Conservation (phyloP, 2,888 invertebrate genomes). For the Andrena minutula region DNA sequence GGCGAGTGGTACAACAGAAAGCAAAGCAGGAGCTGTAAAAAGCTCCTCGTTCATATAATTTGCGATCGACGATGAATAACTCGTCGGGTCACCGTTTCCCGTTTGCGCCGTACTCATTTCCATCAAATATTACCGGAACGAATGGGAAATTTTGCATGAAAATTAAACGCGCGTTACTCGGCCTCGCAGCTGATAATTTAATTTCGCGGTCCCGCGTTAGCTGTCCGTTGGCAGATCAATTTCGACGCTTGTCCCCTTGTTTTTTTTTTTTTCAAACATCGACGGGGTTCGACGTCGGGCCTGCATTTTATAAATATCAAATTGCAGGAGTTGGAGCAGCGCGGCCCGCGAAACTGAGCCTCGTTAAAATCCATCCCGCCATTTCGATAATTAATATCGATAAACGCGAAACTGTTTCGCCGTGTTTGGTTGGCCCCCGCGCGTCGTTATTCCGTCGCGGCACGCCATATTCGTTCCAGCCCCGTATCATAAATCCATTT, state of each 20-base stretch:
- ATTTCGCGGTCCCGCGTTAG: slow-evolving; percentile 26
- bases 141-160: slow-evolving; percentile 26
- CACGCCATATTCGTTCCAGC: slow-evolving; percentile 1
- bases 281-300: no score
- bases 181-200: slow-evolving; percentile 45
- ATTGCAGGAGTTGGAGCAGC: not conserved
- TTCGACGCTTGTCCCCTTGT: not conserved
- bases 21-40: not conserved
- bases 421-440: slow-evolving; percentile 6
- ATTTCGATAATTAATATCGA: slow-evolving; percentile 31
- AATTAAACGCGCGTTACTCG: slow-evolving; percentile 52
- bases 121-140: slow-evolving; percentile 30
- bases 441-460: slow-evolving; percentile 4
- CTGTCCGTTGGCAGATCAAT: not conserved
- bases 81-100: not conserved
- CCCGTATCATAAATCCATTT: slow-evolving; percentile 52
- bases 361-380: slow-evolving; percentile 14
- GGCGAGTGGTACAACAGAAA: not conserved
- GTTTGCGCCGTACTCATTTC: not conserved
- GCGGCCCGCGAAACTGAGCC: not conserved
- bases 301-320: no score
- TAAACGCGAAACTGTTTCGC: slow-evolving; percentile 1
- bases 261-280: slow-evolving; percentile 12
- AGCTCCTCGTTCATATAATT: slow-evolving; percentile 46
- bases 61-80: slow-evolving; percentile 23